These are phyloP conservation scores for Cephalopachus bancanus DNA, from an alignment of 2,797 vertebrate species.

Conservation along the genomic window DNA sequence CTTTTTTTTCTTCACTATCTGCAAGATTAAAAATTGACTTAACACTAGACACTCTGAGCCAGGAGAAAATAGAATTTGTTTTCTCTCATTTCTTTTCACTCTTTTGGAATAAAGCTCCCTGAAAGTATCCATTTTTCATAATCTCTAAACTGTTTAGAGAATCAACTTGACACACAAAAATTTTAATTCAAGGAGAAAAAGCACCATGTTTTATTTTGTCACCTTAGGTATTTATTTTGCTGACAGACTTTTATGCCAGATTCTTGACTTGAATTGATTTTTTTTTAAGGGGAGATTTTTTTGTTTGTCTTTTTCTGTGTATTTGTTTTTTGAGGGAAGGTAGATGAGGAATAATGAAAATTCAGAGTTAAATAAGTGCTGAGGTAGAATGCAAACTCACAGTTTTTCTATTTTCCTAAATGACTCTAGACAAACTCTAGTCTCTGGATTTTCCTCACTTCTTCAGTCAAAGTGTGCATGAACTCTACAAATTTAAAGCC, in stretches of 20 bases:
- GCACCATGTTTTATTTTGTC: conserved; percentile 33
- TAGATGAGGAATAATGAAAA: background rate
- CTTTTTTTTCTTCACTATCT: conserved; percentile 19
- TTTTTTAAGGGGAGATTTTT: background rate
- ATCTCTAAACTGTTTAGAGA: background rate
- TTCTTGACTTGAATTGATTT: conserved; percentile 42
- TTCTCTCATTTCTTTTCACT: conserved; percentile 49
- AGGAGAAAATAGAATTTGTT: conserved; percentile 27
- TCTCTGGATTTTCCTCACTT: background rate
- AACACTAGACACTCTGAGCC: background rate
- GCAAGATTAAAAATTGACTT: conserved; percentile 51
- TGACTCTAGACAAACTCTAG: background rate
- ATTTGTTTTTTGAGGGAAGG: conserved; percentile 17
- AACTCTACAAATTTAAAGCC: background rate
- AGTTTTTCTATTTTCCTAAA: background rate
- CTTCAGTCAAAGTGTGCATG: background rate
- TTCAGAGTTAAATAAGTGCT: background rate
- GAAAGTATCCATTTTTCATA: conserved; percentile 24
- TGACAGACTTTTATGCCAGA: background rate
- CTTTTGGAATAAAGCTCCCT: conserved; percentile 27
- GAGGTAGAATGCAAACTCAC: background rate
- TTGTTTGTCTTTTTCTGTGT: too few relatives aligned
- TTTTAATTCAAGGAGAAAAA: conserved; percentile 69
- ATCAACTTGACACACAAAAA: background rate
- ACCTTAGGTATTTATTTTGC: conserved; percentile 9